Evolutionary conservation across 2,797 vertebrate species (phyloP).

Genomic region (Vespertilio murinus): DNA sequence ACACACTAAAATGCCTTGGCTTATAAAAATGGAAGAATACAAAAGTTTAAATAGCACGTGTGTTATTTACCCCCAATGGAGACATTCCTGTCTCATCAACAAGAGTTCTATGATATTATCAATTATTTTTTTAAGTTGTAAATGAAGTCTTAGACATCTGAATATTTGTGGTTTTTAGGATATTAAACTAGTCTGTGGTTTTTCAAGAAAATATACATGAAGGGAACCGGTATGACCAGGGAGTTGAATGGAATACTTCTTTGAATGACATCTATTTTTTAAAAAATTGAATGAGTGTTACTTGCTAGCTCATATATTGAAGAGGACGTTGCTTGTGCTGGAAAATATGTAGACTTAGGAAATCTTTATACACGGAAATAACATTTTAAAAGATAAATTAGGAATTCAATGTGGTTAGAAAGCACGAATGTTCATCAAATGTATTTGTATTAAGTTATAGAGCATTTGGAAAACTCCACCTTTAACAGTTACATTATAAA

Average conservation of each 20-base stretch:
- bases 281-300: not conserved
- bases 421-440: not conserved
- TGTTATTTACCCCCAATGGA: not conserved
- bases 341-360: not conserved
- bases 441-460: not conserved
- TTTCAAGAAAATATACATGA: not conserved
- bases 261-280: not conserved
- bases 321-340: not conserved
- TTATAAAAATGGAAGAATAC: not conserved
- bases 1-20: not conserved
- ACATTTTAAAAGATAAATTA: not conserved
- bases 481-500: slow-evolving; percentile 8
- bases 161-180: slow-evolving; percentile 12
- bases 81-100: not conserved
- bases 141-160: not conserved
- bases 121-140: not conserved
- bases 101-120: not conserved
- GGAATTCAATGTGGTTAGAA: not conserved
- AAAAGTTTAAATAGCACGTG: slow-evolving; percentile 2
- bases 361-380: not conserved
- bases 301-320: not conserved
- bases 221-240: not conserved
- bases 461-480: slow-evolving; percentile 3
- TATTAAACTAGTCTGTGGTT: not conserved
- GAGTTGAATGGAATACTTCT: not conserved